Conservation (phyloP, 2,113 vertebrate genomes). For the Muntiacus muntjak region DNA sequence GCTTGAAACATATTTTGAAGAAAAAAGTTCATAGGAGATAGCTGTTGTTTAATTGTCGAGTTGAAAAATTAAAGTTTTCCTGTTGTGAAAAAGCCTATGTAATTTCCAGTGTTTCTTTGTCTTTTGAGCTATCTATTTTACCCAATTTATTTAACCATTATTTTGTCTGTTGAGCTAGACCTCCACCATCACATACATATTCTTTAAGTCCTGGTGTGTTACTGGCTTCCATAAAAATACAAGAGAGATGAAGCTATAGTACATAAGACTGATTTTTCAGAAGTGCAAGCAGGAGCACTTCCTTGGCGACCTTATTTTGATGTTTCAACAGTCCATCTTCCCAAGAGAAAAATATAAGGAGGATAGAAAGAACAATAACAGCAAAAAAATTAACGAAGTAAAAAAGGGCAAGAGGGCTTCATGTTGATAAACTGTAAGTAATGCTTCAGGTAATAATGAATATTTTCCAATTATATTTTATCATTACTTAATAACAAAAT, state of each 20-base stretch:
- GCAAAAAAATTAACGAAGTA: neutral
- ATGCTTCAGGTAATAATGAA: neutral
- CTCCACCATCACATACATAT: neutral
- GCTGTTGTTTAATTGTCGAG: constrained; percentile 7
- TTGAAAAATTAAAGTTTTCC: constrained; percentile 20
- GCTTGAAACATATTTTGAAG: neutral
- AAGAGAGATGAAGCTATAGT: neutral
- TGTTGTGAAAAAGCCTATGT: neutral
- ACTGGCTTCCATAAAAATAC: neutral
- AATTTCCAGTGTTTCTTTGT: neutral
- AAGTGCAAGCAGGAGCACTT: neutral
- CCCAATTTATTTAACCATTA: neutral
- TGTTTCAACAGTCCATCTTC: neutral
- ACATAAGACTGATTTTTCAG: neutral
- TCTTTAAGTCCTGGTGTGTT: neutral
- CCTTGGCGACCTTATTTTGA: neutral
- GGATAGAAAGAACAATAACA: neutral
- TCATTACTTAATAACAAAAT: neutral
- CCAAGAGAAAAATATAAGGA: neutral
- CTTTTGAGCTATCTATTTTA: constrained; percentile 2
- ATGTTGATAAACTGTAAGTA: neutral
- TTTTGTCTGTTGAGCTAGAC: neutral
- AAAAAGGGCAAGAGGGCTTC: neutral
- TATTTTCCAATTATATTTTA: neutral
- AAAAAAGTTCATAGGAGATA: neutral